Evolutionary conservation across 2,797 vertebrate genomes (phyloP), one percentile per base, ranked within the genome.

Genomic region (Dipus sagitta): DNA sequence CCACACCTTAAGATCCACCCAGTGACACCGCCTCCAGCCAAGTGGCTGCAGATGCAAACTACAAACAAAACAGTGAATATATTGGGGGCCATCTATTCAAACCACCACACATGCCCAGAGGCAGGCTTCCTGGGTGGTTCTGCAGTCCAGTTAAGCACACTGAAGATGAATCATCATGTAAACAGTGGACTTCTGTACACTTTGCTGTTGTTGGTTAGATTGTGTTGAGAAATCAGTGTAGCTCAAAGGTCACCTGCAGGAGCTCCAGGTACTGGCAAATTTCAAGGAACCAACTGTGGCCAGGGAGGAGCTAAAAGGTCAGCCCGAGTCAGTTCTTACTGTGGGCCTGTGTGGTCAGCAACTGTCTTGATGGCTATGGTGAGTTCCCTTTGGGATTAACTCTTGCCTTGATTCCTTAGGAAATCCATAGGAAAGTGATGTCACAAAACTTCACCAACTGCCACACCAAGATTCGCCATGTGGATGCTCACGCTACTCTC

Each of bases 391-490:
- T 18, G 76, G 76, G 47, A 20, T 58, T 96, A 81, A 93, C 47
- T 83, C 26, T 76, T 92, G 54, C n/a, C 26, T 94, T 58, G 10
- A 30, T 96, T 86, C 68, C 90, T 1, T 86, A 99, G 99, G 99
- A 99, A 96, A 99, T 99, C 97, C 99, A 99, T 89, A 99, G 99
- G 97, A 99, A 99, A 93, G 99, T 99, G 93, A 99, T 99, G 99
- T 99, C 99, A 3, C 97, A 99, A 96, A 99, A 99, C 96, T 99
- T 99, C 97, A 99, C 99, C 11, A 99, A 99, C 8, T 99, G 99
- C 95, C 99, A 99, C 98, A 99, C 99, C 0, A 99, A 99, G 98
- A 99, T 99, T 94, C 97, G 99, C 3, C 99, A 99, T 0, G 99
- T 99, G 93, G 99, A 99, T 30, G 99, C 99, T 47, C 99, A 99